A percentile compares a stretch with the other conserved stretches of the same genome.
Conservation (phyloP, 2,797 vertebrate species). For the Hypotaenidia philippensis region DNA sequence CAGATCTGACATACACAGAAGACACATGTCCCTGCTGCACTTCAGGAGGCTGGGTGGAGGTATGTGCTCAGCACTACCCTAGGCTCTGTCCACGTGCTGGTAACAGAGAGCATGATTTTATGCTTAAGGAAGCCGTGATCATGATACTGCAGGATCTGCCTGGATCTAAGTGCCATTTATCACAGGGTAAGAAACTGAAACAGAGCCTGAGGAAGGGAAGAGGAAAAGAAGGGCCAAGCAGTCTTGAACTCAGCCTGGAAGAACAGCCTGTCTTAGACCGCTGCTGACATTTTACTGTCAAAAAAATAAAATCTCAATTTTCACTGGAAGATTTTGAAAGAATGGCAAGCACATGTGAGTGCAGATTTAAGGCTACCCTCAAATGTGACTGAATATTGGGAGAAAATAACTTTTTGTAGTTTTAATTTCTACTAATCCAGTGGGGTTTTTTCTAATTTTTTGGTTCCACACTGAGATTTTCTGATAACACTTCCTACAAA, state of each 20-base stretch:
- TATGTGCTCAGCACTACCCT: neutral
- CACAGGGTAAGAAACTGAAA: neutral
- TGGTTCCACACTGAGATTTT: neutral
- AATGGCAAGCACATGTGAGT: neutral
- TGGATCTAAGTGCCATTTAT: neutral
- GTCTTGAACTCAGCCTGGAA: neutral
- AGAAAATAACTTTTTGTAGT: conserved; percentile 1
- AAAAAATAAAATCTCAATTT: conserved; percentile 6
- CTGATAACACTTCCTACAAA: neutral
- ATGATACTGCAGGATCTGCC: accelerated
- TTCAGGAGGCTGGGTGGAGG: neutral
- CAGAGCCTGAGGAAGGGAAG: neutral
- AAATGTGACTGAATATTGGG: neutral
- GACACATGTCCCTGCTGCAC: accelerated
- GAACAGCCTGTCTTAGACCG: neutral
- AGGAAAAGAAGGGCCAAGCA: neutral
- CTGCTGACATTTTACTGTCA: neutral
- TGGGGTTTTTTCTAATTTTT: neutral
- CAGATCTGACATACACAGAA: neutral
- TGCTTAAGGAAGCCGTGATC: neutral
- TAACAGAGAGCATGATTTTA: neutral
- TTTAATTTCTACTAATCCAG: conserved; percentile 19
- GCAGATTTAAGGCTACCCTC: neutral
- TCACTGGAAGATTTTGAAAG: neutral
- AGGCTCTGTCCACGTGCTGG: accelerated